Evolutionary conservation across 2,113 vertebrate genomes (phyloP).

Genomic region (Vidua macroura): DNA sequence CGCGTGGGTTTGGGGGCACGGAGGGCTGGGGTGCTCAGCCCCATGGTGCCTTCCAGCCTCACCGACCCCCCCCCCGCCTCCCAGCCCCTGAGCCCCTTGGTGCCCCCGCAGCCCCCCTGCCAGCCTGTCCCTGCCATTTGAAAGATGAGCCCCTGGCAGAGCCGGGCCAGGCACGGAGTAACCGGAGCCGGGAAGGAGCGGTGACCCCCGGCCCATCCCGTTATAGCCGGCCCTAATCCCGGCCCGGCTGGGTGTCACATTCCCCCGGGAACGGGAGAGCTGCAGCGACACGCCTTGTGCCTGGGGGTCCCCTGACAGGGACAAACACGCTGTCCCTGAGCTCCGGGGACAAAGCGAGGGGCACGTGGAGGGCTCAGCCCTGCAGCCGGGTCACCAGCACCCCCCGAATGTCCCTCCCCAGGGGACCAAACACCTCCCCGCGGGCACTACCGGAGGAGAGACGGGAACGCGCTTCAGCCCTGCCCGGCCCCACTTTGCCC

Average conservation of each 20-base stretch:
- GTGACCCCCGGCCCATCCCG: not conserved
- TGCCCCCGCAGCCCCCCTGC: not conserved
- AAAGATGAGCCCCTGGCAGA: not conserved
- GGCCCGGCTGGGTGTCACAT: not conserved
- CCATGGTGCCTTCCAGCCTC: not conserved
- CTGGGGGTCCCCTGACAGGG: not conserved
- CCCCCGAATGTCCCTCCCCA: not conserved
- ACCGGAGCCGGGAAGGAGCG: not conserved
- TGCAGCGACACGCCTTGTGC: fast-evolving
- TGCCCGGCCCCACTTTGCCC: fast-evolving
- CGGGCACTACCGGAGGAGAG: not conserved
- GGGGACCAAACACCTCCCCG: not conserved
- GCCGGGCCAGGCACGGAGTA: fast-evolving
- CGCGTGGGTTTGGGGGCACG: fast-evolving
- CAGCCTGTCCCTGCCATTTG: not conserved
- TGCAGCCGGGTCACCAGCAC: fast-evolving
- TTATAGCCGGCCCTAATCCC: conserved; percentile 23
- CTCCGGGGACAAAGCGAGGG: not conserved
- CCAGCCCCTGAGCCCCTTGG: not conserved
- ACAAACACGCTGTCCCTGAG: not conserved
- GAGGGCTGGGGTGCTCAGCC: not conserved
- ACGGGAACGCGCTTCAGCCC: fast-evolving
- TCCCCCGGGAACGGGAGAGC: not conserved
- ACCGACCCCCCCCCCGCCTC: fast-evolving
- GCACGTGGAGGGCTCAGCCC: not conserved